Percentiles rank a stretch among this genome's conserved stretches.
Conservation (phyloP, 37 sponge, comb jelly and placozoan species). For the Ephydatia muelleri region DNA sequence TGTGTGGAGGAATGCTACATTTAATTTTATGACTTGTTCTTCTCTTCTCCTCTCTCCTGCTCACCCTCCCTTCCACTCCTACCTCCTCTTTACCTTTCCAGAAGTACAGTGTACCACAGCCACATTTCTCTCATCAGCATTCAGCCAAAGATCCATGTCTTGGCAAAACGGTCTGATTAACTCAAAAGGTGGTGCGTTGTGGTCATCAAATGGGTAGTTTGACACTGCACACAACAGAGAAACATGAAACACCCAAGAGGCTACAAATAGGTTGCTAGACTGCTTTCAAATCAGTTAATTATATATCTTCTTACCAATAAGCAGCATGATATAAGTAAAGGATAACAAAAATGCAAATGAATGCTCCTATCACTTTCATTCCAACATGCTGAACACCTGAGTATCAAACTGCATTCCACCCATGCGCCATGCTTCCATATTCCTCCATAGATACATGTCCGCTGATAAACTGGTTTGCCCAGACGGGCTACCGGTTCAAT, state of each 20-base stretch:
- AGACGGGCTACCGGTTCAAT: no score
- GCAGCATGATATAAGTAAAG: no score
- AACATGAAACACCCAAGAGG: no score
- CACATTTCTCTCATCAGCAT: conserved; percentile 78
- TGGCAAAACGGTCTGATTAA: conserved; percentile 97
- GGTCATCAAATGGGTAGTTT: conserved; percentile 96
- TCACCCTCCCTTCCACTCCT: neutral
- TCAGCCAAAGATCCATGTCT: conserved; percentile 89
- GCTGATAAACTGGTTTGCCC: no score
- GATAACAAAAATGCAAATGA: no score
- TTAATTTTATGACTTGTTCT: neutral
- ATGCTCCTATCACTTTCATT: no score
- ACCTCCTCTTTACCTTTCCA: conserved; percentile 77
- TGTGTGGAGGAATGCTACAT: neutral
- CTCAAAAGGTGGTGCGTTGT: conserved; percentile 98
- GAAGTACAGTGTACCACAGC: conserved; percentile 98
- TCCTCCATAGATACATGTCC: no score
- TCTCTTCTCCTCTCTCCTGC: neutral
- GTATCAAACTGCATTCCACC: no score
- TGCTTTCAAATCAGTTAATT: no score
- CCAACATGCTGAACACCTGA: no score
- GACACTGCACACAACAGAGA: conserved; percentile 53
- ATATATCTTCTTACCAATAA: no score
- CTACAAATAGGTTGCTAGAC: neutral
- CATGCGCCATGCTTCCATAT: no score